Evolutionary conservation across 2,797 vertebrate species (phyloP).

Genomic region (Mareca penelope): DNA sequence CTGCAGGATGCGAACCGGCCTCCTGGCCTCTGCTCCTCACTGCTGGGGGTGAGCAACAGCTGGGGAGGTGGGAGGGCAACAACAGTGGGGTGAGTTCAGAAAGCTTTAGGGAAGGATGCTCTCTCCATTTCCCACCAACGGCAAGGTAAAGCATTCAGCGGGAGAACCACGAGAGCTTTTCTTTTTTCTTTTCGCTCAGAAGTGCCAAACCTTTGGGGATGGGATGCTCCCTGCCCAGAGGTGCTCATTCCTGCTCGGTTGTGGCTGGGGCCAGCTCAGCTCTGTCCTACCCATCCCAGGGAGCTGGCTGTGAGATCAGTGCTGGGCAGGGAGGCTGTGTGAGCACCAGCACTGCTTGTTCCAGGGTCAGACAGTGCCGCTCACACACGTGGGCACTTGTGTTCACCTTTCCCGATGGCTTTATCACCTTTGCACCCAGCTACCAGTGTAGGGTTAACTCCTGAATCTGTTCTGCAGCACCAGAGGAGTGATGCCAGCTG

Average conservation of each 20-base stretch:
- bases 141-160: accelerated
- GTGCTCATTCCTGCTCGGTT: neutral
- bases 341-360: neutral
- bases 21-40: neutral
- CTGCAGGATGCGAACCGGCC: neutral
- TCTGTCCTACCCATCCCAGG: neutral
- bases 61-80: neutral
- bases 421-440: neutral
- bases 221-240: neutral
- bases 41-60: neutral
- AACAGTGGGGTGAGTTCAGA: neutral
- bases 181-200: neutral
- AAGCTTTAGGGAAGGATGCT: neutral
- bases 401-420: neutral
- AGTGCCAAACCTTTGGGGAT: neutral
- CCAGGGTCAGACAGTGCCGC: neutral
- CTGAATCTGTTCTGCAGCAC: neutral
- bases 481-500: neutral
- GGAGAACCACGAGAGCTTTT: neutral
- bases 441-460: neutral
- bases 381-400: neutral
- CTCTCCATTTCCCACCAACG: neutral
- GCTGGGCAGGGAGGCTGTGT: neutral
- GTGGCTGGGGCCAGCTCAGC: accelerated
- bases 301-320: accelerated